Conservation (phyloP, 1,140 invertebrate genomes). For the Rhagoletis pomonella region DNA sequence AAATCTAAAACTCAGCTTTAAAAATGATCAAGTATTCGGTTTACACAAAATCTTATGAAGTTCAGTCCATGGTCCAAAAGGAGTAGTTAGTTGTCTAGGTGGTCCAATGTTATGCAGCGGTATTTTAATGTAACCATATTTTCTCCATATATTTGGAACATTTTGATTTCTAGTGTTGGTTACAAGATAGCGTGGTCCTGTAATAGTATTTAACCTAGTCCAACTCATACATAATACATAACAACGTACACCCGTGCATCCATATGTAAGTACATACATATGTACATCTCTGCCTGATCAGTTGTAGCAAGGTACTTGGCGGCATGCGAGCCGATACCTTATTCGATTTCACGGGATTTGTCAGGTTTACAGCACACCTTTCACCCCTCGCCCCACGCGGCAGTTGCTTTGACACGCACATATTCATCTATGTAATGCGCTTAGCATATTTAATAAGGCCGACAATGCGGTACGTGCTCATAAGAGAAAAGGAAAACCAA, state of each 20-base stretch:
- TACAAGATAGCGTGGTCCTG: too few relatives aligned
- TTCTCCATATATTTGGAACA: too few relatives aligned
- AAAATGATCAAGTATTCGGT: too few relatives aligned
- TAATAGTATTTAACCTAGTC: too few relatives aligned
- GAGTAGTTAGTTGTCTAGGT: too few relatives aligned
- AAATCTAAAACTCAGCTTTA: too few relatives aligned
- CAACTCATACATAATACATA: too few relatives aligned
- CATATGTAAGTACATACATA: neutral
- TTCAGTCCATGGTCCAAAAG: too few relatives aligned
- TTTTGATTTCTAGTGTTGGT: too few relatives aligned
- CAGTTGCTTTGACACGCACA: conserved; percentile 28
- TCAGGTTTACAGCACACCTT: conserved; percentile 16
- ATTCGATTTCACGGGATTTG: conserved; percentile 11
- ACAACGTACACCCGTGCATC: neutral
- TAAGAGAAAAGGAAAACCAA: conserved; percentile 9
- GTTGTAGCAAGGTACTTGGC: neutral
- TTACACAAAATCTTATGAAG: too few relatives aligned
- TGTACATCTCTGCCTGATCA: neutral
- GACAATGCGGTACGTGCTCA: conserved; percentile 22
- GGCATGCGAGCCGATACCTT: conserved; percentile 10
- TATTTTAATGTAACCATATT: too few relatives aligned
- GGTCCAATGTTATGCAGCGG: too few relatives aligned
- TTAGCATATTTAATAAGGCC: conserved; percentile 32
- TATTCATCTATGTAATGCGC: conserved; percentile 26
- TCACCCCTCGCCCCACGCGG: neutral